Base-by-base conservation (phyloP, 2,797 vertebrate genomes). In the Danio tinwini region DNA sequence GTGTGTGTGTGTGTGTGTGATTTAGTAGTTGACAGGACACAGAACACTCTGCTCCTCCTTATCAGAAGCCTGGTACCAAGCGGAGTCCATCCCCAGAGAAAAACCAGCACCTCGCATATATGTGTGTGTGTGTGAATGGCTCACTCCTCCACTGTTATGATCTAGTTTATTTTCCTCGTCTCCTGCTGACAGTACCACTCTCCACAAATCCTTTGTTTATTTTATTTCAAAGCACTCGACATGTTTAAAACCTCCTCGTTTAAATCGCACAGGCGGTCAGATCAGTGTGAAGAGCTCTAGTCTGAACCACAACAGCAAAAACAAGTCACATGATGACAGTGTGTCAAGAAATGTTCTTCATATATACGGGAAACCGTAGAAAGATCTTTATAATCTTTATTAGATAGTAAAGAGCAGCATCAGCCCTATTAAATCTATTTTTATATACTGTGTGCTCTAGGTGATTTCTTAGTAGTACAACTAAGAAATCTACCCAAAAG, bases 1-100 rank as follows among this genome's bases (percentile, higher is more conserved):
- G 39, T 45, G 56, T 45, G 63, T 67, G 74, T 67, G 74, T 3
- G 40, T 70, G 87, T 80, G 84, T 87, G 65, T 80, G 84, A 58
- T 82, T 82, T 69, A 80, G 62, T 61, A 81, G 79, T 80, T 91
- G 92, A 92, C 86, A 76, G 69, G 85, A 88, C 68, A 10, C 92
- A 92, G 91, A 91, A 70, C 90, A 83, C 81, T 82, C 83, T 81
- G 80, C 88, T 89, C 86, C 89, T 93, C 81, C 77, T 91, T 93
- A 93, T 93, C 93, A 85, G 87, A 85, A 80, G 87, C 85, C 86
- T 91, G 90, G 93, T 93, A 93, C 92, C 90, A 87, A 88, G 86
- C 73, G 88, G 93, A 90, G 87, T 87, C 81, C 65, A 52, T 65
- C 80, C 49, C 76, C 17, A 11, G 71, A 79, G 71, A 53, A 71